Evolutionary conservation across 1,140 invertebrate species (phyloP), one percentile per base, ranked within the genome.

Genomic region (Ephestia elutella): DNA sequence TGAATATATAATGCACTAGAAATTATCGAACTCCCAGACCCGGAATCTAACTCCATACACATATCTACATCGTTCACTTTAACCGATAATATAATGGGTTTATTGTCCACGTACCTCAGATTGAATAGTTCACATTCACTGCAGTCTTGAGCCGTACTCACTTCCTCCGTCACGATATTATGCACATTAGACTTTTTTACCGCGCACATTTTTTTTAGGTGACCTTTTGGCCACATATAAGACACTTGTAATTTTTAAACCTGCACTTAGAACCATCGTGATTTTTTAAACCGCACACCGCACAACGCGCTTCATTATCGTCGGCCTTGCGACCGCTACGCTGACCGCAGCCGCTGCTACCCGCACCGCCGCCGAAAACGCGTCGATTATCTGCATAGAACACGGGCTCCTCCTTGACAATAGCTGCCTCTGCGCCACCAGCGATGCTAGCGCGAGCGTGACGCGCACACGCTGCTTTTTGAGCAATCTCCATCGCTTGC

Each of bases 31-130:
- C 28, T 54, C 4, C 58, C 70, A 7, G 63, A 63, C 1, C 70
- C 62, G 0, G 66, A 60, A 62, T 70, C 70, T 0, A 72, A 15
- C 44, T 72, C 65, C 67, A 73, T 68, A 19, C 13, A 30, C 9
- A 66, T 13, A 7, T 49, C 19, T 32, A 54, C 8, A 19, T 49
- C 48, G 11, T 54, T 59, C 56, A 70, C 50, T 0, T 49, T 10
- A 38, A 62, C 21, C 15, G 60, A 15, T 15, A 73, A 25, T 25
- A 51, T 8, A 28, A 68, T 62, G 21, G 65, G 70, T 18, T 65
- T 56, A 58, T 66, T 13, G 17, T 13, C 7, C 9, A 53, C 65
- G 11, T 67, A 67, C 65, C 58, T 63, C 59, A 60, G 20, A 55
- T 60, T 60, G 58, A 51, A 64, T 4, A 54, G 35, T 15, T 57